These are phyloP conservation scores for Pseudomyrmex sp. DNA, from an alignment of 1,140 invertebrate genomes.

Conservation along the genomic window DNA sequence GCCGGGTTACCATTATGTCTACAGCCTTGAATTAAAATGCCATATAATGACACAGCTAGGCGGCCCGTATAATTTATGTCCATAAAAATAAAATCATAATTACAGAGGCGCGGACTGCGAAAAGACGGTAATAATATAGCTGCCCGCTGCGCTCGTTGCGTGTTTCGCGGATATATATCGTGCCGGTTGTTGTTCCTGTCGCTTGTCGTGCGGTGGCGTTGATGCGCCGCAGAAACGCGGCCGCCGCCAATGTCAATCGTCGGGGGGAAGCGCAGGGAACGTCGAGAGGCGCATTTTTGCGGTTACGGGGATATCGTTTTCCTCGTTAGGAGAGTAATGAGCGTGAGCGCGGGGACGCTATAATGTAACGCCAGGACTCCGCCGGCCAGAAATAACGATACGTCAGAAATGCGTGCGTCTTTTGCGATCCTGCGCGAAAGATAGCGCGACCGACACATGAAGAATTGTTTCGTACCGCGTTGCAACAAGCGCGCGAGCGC, in stretches of 20 bases:
- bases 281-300: slow-evolving; percentile 34
- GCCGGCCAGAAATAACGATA: slow-evolving; percentile 2
- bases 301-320: slow-evolving; percentile 14
- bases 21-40: slow-evolving; percentile 85
- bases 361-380: slow-evolving; percentile 4
- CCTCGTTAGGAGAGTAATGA: slow-evolving; percentile 49
- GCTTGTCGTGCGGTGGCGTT: slow-evolving; percentile 49
- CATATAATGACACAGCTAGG: slow-evolving; percentile 84
- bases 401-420: slow-evolving; percentile 8
- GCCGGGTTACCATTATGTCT: slow-evolving; percentile 82
- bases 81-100: slow-evolving; percentile 86
- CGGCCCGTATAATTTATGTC: slow-evolving; percentile 84
- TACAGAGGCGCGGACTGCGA: slow-evolving; percentile 82
- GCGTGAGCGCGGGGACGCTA: slow-evolving; percentile 5
- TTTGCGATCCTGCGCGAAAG: neutral
- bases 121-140: slow-evolving; percentile 83
- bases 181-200: slow-evolving; percentile 53
- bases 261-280: slow-evolving; percentile 18
- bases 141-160: slow-evolving; percentile 73
- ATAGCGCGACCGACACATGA: slow-evolving; percentile 17
- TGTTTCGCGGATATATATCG: slow-evolving; percentile 70
- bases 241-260: slow-evolving; percentile 13
- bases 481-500: slow-evolving; percentile 3
- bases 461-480: slow-evolving; percentile 6
- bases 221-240: slow-evolving; percentile 27